Percentiles rank a stretch among this genome's conserved stretches.
phyloP scores from a whole-genome alignment of 2,113 vertebrate species.

The Mormyrus lacerda region DNA sequence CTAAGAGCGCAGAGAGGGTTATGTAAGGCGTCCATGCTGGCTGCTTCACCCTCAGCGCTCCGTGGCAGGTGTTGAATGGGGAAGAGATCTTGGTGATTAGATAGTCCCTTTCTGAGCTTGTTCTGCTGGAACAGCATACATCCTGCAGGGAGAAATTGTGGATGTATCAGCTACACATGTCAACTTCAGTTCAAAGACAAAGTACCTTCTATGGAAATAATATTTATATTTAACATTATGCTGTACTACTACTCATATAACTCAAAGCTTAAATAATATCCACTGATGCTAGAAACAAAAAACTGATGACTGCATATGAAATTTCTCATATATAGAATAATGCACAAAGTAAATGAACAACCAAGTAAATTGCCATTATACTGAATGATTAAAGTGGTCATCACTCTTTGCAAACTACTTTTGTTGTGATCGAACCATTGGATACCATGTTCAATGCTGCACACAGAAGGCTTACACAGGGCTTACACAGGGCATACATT shows the following conservation, averaged over 20 bases:
- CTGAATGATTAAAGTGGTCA: neutral
- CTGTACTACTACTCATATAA: neutral
- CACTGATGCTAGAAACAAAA: neutral
- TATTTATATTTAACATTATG: neutral
- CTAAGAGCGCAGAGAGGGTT: neutral
- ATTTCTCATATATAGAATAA: neutral
- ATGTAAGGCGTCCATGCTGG: neutral
- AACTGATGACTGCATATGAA: neutral
- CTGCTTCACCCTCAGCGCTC: neutral
- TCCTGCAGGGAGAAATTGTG: slow-evolving; percentile 33
- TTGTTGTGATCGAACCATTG: neutral
- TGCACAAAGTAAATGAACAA: neutral
- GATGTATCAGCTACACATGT: neutral
- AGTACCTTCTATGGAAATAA: neutral
- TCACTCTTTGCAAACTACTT: neutral
- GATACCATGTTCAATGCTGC: neutral
- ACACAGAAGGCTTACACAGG: neutral
- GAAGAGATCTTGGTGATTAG: slow-evolving; percentile 36
- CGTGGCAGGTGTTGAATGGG: slow-evolving; percentile 14
- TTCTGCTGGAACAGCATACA: slow-evolving; percentile 59
- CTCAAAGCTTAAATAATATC: neutral
- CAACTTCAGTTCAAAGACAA: neutral
- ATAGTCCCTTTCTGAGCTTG: slow-evolving; percentile 56
- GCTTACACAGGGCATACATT: neutral
- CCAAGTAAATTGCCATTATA: neutral